Percentiles rank a stretch among this genome's conserved stretches.
phyloP scores from a whole-genome alignment of 2,113 vertebrate species.

The Panthera leo region DNA sequence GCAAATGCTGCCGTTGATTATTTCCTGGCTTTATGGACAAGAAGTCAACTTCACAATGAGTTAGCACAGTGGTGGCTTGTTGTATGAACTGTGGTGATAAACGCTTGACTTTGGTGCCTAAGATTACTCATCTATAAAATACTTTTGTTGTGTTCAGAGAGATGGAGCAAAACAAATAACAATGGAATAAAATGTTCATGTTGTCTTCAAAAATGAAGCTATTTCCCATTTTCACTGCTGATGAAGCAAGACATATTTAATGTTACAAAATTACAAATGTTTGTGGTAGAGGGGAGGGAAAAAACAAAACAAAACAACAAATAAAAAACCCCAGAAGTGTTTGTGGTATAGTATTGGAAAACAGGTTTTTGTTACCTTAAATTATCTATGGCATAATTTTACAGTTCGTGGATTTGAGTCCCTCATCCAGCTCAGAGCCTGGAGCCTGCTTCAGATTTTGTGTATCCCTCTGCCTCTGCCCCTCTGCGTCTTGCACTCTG shows the following conservation, averaged over 20 bases:
- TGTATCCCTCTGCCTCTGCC: too few species aligned
- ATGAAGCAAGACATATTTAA: not conserved
- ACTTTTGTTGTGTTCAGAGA: not conserved
- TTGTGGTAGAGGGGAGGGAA: not conserved
- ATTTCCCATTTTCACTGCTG: not conserved
- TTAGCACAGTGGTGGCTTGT: not conserved
- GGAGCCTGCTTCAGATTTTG: too few species aligned
- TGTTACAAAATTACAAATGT: not conserved
- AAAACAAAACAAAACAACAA: too few species aligned
- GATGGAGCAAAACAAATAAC: not conserved
- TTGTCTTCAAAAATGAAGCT: not conserved
- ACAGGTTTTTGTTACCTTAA: not conserved
- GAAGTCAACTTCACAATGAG: not conserved
- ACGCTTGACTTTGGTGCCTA: not conserved
- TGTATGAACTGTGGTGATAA: slow-evolving; percentile 15
- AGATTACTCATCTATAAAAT: not conserved
- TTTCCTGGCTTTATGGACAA: not conserved
- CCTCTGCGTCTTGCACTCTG: fast-evolving
- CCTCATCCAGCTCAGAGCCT: too few species aligned
- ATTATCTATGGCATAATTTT: not conserved
- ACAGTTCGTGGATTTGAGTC: too few species aligned
- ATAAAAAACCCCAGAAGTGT: not conserved
- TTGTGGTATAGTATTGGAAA: not conserved
- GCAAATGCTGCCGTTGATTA: not conserved
- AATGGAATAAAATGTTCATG: not conserved